Percentiles rank a stretch among this genome's conserved stretches.
phyloP scores from a whole-genome alignment of 2,888 invertebrate species.

The Apomyelois bistriatella region DNA sequence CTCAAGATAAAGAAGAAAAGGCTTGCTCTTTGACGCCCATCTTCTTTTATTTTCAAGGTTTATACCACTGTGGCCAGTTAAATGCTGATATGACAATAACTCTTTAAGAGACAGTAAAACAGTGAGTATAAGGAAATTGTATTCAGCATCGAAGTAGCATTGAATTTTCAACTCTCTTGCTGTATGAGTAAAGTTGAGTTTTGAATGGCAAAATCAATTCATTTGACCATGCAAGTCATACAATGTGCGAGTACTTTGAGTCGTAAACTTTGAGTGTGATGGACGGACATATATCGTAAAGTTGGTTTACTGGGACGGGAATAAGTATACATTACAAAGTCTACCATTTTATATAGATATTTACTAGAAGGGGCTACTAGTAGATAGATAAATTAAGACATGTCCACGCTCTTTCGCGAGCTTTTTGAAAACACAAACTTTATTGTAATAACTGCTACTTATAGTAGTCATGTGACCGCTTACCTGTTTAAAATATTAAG shows the following conservation, averaged over 20 bases:
- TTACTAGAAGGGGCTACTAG: no score
- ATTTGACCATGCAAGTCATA: neutral
- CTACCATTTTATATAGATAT: no score
- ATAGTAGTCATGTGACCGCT: no score
- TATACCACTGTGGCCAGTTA: neutral
- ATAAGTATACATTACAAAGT: no score
- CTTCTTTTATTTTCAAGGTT: neutral
- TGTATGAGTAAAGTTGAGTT: neutral
- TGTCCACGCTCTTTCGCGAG: no score
- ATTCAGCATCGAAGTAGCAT: neutral
- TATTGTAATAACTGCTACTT: no score
- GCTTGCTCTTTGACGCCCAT: no score
- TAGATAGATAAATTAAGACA: no score
- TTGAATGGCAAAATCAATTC: neutral
- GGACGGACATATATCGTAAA: slow-evolving; percentile 10
- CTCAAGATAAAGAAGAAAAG: no score
- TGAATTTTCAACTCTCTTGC: neutral
- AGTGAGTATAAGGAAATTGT: slow-evolving; percentile 6
- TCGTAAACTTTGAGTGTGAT: slow-evolving; percentile 28
- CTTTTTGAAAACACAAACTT: no score
- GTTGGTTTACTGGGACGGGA: no score
- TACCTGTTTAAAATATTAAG: no score
- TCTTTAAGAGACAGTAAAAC: neutral
- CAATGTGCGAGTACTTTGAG: slow-evolving; percentile 1
- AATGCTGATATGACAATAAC: neutral